Conservation (phyloP, 2,888 invertebrate genomes). For the Drepana falcataria region DNA sequence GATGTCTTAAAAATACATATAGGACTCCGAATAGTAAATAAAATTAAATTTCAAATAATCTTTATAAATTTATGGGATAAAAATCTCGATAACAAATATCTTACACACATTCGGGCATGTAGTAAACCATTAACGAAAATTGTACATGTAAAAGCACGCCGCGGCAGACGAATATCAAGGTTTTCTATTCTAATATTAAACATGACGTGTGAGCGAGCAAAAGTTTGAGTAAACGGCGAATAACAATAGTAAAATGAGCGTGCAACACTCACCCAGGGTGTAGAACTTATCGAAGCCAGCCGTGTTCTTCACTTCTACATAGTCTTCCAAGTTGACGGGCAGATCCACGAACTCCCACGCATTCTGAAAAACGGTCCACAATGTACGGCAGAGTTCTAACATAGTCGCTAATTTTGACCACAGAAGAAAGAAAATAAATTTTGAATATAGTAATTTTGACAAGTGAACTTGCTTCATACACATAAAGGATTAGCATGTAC, state of each 20-base stretch:
- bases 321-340: constrained; percentile 54
- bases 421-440: constrained; percentile 1
- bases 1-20: too few species aligned
- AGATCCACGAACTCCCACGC: constrained; percentile 78
- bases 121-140: neutral
- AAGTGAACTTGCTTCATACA: neutral
- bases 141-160: neutral
- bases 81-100: too few species aligned
- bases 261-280: constrained; percentile 57
- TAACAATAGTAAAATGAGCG: constrained; percentile 10
- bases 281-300: constrained; percentile 81
- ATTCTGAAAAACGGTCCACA: constrained; percentile 63
- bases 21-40: too few species aligned
- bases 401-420: neutral
- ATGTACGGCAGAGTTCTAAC: neutral
- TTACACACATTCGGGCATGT: neutral
- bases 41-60: too few species aligned
- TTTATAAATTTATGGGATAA: too few species aligned
- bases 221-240: neutral
- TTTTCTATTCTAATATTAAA: neutral
- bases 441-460: neutral
- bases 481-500: too few species aligned
- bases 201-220: neutral
- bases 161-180: neutral
- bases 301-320: constrained; percentile 74